Base-by-base conservation (phyloP, 2,888 invertebrate genomes). In the Tyria jacobaeae region DNA sequence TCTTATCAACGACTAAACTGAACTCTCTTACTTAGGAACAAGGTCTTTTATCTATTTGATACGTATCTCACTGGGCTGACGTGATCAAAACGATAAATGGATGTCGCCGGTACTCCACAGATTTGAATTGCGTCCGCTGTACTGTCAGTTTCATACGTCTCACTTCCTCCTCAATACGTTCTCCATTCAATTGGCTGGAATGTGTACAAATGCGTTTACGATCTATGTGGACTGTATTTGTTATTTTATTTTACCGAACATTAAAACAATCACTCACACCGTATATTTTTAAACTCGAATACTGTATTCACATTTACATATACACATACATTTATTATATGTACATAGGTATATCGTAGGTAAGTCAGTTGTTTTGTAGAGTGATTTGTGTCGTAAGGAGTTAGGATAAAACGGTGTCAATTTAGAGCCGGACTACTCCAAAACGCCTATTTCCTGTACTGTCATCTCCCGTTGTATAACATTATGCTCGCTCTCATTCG, bases 71-170 rank as follows among this genome's bases (percentile, higher is more conserved):
- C 78, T 71, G 75, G 76, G 81, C 80, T 78, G 83, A 82, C 75
- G 77, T 80, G 84, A 83, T 87, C 82, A 73, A 64, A 76, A 79
- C 85, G 84, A 82, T 83, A 85, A 87, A 86, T 87, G 83, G 84
- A 80, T 72, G 80, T 81, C 80, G 83, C 77, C 79, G 80, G 80
- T 78, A 80, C 78, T 81, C 81, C 85, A 85, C 88, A 89, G 91
- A 91, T 91, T 92, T 91, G 89, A 90, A 88, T 86, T 82, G 84
- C 86, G 85, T 89, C 84, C 83, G 84, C 83, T 81, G 80, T 79
- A 79, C 81, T 86, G 88, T 89, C 89, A 86, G 85, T 87, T 87
- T 81, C 81, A 81, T 81, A 81, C 82, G 80, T 83, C 81, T 87
- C 80, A 84, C 85, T 89, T 89, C 87, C 88, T 87, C 72, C 78